Base-by-base conservation (phyloP, 35 echinoderm and acorn worm genomes). In the Ophiothrix spiculata region DNA sequence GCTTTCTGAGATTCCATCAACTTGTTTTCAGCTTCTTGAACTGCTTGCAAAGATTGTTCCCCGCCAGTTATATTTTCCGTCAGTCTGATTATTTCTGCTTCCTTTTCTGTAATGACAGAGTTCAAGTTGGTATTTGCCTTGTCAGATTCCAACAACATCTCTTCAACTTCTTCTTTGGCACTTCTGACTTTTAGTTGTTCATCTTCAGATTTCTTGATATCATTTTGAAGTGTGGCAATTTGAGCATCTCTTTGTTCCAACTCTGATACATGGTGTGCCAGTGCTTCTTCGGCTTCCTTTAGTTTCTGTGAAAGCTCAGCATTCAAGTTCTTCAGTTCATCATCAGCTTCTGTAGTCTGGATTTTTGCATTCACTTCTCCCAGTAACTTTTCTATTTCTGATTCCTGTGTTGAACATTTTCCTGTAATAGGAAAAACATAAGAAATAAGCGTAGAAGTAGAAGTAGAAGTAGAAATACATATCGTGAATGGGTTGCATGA, bases 61-160 rank as follows among this genome's bases (percentile, higher is more conserved):
- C 32, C 12, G 23, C 32, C 60, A 25, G 1, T 11, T 69, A 4
- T 31, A 25, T 31, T 69, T 69, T 31, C 60, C 32, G 21, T 33
- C 21, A 77, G 35, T 79, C 19, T 1, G 23, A 21, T 17, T 33
- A 79, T 0, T 21, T 15, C 17, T 37, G 77, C 19, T 79, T 79
- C 39, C 16, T 82, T 14, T 82, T 42, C 80, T 82, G 31, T 8
- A 69, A 34, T 45, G 23, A 82, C 39, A 49, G 80, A 49, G 21
- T 13, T 77, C 25, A 82, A 16, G 31, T 42, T 14, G 15, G 37
- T 28, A 17, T 45, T 39, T 14, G 31, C 39, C 16, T 82, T 31
- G 0, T 82, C 80, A 28, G 39, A 10, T 40, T 56, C 42, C 11
- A 82, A 17, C 36, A 32, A 13, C 39, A 49, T 82, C 31, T 42